Percentiles rank a stretch among this genome's conserved stretches.
These are phyloP conservation scores for Melanotaenia parkinsoni DNA, from an alignment of 2,797 vertebrate species.

Conservation along the genomic window DNA sequence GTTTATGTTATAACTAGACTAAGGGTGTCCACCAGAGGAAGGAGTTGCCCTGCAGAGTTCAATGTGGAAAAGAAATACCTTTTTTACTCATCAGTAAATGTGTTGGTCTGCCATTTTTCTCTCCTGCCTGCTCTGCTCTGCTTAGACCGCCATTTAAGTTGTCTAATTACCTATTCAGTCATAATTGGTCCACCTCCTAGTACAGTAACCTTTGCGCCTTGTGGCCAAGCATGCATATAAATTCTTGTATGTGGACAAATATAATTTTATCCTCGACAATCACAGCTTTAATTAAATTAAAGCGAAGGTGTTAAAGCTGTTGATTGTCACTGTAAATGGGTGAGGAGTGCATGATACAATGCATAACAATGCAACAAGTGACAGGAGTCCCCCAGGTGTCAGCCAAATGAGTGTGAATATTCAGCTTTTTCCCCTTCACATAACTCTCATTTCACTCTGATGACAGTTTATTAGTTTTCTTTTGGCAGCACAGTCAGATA, in stretches of 20 bases:
- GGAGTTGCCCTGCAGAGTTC: conserved; percentile 25
- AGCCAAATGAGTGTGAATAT: conserved; percentile 86
- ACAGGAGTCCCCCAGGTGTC: conserved; percentile 82
- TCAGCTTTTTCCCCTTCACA: conserved; percentile 83
- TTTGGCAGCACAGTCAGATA: conserved; percentile 64
- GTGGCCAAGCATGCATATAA: conserved; percentile 41
- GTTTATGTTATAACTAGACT: conserved; percentile 21
- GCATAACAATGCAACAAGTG: conserved; percentile 86
- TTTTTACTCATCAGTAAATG: conserved; percentile 13
- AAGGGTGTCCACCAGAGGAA: conserved; percentile 18
- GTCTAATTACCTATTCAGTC: conserved; percentile 75
- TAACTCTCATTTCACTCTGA: conserved; percentile 84
- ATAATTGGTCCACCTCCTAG: conserved; percentile 74
- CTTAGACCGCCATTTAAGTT: conserved; percentile 55
- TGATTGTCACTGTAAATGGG: conserved; percentile 77
- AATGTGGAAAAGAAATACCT: conserved; percentile 11
- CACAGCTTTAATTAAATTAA: conserved; percentile 88
- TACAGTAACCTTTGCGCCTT: conserved; percentile 69
- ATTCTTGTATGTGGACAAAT: conserved; percentile 76
- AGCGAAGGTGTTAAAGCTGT: conserved; percentile 83
- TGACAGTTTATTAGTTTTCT: conserved; percentile 82
- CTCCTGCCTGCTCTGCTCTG: conserved; percentile 14
- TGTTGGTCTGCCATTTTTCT: conserved; percentile 25
- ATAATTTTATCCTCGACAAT: conserved; percentile 82
- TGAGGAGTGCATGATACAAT: conserved; percentile 76